Evolutionary conservation across 2,113 vertebrate species (phyloP).

Genomic region (Mirza zaza): DNA sequence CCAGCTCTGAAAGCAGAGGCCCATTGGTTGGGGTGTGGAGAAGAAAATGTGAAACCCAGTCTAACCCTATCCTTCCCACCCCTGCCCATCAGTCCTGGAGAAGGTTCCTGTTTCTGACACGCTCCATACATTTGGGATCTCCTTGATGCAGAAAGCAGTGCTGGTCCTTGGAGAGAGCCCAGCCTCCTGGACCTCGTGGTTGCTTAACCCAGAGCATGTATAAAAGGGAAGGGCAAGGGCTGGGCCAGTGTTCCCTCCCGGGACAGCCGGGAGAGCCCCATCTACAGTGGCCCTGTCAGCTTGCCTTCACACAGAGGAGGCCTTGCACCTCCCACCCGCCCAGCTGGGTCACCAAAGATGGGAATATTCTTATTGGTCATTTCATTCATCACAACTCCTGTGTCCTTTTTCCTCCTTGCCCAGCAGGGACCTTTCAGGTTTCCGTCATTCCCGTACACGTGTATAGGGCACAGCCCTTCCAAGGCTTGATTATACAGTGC

Average conservation of each 20-base stretch:
- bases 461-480: background rate
- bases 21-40: background rate
- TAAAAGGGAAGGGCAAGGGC: background rate
- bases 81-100: background rate
- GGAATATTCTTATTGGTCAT: no score
- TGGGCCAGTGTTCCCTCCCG: background rate
- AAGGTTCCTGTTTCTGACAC: background rate
- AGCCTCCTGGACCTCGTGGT: background rate
- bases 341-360: no score
- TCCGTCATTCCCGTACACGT: background rate
- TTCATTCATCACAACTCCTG: background rate
- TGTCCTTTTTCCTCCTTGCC: background rate
- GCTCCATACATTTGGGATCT: background rate
- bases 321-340: background rate
- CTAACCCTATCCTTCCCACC: background rate
- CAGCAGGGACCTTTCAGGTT: background rate
- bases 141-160: background rate
- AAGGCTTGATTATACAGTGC: background rate
- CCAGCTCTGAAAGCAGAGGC: background rate
- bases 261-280: background rate
- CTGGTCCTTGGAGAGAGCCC: background rate
- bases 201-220: background rate
- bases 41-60: background rate
- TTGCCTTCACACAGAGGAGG: background rate
- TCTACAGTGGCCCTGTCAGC: rapidly evolving